Percentiles rank a stretch among this genome's conserved stretches.
phyloP scores from a whole-genome alignment of 2,113 vertebrate genomes.

The Zosterops hypoxanthus region DNA sequence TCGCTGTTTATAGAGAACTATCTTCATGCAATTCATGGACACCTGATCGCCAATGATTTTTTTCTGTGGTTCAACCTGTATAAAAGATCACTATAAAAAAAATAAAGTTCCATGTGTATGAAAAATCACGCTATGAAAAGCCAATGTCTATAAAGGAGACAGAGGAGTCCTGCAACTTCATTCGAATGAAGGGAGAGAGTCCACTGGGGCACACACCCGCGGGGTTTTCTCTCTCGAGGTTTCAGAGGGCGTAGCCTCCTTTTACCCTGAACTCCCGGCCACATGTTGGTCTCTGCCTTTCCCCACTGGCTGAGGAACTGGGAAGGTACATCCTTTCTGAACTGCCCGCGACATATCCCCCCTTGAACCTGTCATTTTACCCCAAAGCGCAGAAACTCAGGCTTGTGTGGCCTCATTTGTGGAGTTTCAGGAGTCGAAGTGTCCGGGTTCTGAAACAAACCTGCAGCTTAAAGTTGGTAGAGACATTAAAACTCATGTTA shows the following conservation, averaged over 20 bases:
- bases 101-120: neutral
- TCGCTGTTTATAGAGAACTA: neutral
- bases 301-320: neutral
- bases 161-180: neutral
- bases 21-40: neutral
- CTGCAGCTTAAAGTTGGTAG: neutral
- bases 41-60: neutral
- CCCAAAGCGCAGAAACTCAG: neutral
- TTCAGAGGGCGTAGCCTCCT: accelerated
- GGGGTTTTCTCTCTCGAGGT: accelerated
- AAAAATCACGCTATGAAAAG: neutral
- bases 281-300: accelerated
- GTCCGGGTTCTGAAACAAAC: neutral
- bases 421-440: neutral
- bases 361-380: neutral
- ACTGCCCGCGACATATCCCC: accelerated
- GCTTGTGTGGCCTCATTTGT: accelerated
- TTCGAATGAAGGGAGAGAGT: neutral
- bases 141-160: neutral
- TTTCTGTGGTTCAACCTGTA: neutral
- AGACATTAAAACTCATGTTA: neutral
- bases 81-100: neutral
- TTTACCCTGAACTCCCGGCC: accelerated
- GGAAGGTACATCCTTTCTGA: neutral
- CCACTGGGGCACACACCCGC: accelerated